Base-by-base conservation (phyloP, 2,888 invertebrate genomes). In the Parnassius orleans region DNA sequence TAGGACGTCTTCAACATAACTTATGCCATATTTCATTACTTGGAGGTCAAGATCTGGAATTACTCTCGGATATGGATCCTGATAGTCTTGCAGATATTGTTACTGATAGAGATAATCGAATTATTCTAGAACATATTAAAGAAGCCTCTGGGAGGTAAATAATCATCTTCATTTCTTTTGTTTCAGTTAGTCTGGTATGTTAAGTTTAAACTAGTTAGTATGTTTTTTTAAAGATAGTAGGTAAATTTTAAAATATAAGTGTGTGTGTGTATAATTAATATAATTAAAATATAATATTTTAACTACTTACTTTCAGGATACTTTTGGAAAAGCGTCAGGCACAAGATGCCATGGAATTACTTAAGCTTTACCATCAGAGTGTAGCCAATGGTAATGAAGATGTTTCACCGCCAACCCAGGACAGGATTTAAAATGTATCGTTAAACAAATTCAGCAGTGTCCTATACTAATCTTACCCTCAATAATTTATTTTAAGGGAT, bases 21-120 rank as follows among this genome's bases (percentile, higher is more conserved):
- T 92, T 97, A 50, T 96, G 96, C 75, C 96, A 96, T 81, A 96
- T 97, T 73, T 96, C 97, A 9, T 90, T 97, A 61, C 93, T 97
- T 66, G 96, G 96, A 66, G 97, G 96, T 66, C 95, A 95, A 67
- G 97, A 97, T 78, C 87, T 97, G 80, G 97, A 97, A 79, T 92
- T 96, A 24, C 90, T 97, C 52, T 96, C 96, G 65, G 96, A 97
- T 79, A 97, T 97, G 97, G 97, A 97, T 86, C 97, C 97, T 9
- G 96, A 97, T 69, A 96, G 96, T 68, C 92, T 97, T 74, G 95
- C 95, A 63, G 97, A 97, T 78, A 95, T 97, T 75, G 95, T 95
- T 43, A 94, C 94, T 57, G 94, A 94, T 73, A 94, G 94, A 80
- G 95, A 94, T 70, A 94, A 95, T 80, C 94, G 94, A 80, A 93